A percentile compares a stretch with the other conserved stretches of the same genome.
Evolutionary conservation across 2,888 invertebrate genomes (phyloP).

Genomic region (Tetranychus piercei): DNA sequence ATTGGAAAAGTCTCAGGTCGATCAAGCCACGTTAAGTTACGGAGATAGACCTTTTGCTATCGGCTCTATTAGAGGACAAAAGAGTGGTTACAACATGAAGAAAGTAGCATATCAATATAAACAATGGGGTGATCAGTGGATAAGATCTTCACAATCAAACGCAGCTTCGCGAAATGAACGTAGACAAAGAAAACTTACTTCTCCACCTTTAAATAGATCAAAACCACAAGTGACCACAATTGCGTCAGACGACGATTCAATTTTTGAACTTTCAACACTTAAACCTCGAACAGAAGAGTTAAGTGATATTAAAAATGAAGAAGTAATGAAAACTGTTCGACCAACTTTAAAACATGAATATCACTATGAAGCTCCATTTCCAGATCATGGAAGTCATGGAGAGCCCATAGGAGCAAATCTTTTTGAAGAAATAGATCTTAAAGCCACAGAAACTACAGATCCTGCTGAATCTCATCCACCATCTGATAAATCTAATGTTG

Average conservation of each 20-base stretch:
- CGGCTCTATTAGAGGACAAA: background rate
- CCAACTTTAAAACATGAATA: background rate
- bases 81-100: background rate
- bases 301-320: background rate
- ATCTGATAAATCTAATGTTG: background rate
- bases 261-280: background rate
- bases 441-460: background rate
- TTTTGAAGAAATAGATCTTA: background rate
- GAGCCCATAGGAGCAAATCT: background rate
- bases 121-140: background rate
- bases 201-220: background rate
- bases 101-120: slow-evolving; percentile 3
- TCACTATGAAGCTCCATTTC: background rate
- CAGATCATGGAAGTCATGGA: background rate
- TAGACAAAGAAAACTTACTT: background rate
- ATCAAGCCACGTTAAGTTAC: background rate
- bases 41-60: background rate
- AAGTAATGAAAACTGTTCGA: background rate
- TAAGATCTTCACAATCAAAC: background rate
- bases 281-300: background rate
- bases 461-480: background rate
- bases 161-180: background rate
- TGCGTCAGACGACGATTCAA: background rate
- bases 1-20: background rate
- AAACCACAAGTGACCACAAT: background rate